Base-by-base conservation (phyloP, 1,140 invertebrate genomes). In the Heliconius himera region DNA sequence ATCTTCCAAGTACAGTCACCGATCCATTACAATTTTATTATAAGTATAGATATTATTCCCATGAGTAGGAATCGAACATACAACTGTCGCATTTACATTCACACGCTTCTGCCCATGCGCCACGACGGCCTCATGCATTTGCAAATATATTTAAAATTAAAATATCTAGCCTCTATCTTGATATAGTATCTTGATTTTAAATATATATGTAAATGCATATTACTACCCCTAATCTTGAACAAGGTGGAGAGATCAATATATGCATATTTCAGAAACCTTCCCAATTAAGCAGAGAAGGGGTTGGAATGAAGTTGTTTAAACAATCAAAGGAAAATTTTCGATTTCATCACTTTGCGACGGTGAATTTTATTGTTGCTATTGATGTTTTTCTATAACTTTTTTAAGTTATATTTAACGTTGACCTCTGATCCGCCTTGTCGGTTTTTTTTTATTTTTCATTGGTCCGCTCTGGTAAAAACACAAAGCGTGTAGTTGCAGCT, bases 291-390 rank as follows among this genome's bases (percentile, higher is more conserved):
- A 74, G 77, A 74, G 75, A 70, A 79, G 49, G 80, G 79, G 54
- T 79, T 72, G 49, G 18, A 80, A 77, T 74, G 75, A 82, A 80
- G 66, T 83, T 82, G 82, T 85, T 84, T 74, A 84, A 83, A 70
- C 81, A 83, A 83, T 85, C 81, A 85, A 81, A 83, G 80, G 72
- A 74, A 82, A 84, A 81, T 85, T 83, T 74, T 70, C 83, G 85
- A 85, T 81, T 84, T 85, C 81, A 80, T 82, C 82, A 81, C 76
- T 71, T 80, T 81, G 70, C 78, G 74, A 41, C 78, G 73, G 76
- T 84, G 85, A 87, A 85, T 87, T 83, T 87, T 85, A 85, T 85
- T 84, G 80, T 80, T 54, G 70, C 71, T 73, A 79, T 82, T 85
- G 85, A 87, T 8, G 33, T 36, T 6, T 36, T 36, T 36, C 33